A percentile compares a stretch with the other conserved stretches of the same genome.
phyloP scores from a whole-genome alignment of 2,888 invertebrate genomes.

The Calameuta pallipes region DNA sequence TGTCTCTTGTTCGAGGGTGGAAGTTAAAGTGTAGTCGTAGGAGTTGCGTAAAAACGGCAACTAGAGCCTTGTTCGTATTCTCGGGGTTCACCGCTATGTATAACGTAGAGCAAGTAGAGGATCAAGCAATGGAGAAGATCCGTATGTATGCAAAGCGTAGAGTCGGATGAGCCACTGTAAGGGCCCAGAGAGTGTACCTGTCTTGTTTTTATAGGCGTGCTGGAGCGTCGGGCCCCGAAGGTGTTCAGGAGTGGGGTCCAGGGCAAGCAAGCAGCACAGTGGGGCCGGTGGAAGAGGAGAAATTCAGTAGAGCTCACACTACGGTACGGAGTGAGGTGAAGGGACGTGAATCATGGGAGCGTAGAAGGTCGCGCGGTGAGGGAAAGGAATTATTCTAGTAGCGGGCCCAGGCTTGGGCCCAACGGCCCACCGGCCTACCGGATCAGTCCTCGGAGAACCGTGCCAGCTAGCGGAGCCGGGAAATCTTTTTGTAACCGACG shows the following conservation, averaged over 20 bases:
- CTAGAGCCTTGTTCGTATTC: background rate
- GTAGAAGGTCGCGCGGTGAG: constrained; percentile 16
- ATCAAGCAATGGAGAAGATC: background rate
- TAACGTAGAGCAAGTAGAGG: background rate
- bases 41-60: background rate
- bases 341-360: constrained; percentile 4
- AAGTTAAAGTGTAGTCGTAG: background rate
- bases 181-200: constrained; percentile 65
- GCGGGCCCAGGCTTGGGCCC: constrained; percentile 52
- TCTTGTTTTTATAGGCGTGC: constrained; percentile 66
- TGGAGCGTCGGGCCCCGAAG: constrained; percentile 55
- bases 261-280: constrained; percentile 28
- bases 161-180: constrained; percentile 64
- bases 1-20: background rate
- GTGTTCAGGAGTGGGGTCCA: constrained; percentile 44
- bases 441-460: constrained; percentile 60
- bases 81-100: background rate
- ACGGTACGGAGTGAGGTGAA: constrained; percentile 31
- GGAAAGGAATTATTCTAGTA: constrained; percentile 37
- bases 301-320: constrained; percentile 33
- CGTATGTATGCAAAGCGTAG: constrained; percentile 45
- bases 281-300: constrained; percentile 34
- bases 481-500: constrained; percentile 1
- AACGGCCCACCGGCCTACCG: constrained; percentile 36
- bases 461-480: constrained; percentile 34